Evolutionary conservation across 1,140 invertebrate genomes (phyloP).

Genomic region (Camponotus vicinus): DNA sequence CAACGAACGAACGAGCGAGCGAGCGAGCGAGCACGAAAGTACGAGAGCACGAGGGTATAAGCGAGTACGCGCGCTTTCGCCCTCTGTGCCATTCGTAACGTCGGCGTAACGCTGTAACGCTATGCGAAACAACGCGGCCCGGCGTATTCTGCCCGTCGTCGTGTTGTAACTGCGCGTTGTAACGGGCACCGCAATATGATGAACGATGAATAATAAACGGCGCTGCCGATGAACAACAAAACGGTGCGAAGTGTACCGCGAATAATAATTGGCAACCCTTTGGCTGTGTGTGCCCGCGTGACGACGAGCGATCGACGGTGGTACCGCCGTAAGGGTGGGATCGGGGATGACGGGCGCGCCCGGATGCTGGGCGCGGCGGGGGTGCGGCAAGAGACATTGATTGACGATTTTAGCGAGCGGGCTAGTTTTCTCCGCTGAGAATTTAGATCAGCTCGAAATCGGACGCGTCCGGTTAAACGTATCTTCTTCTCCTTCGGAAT

Average conservation of each 20-base stretch:
- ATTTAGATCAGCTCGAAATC: slow-evolving; percentile 44
- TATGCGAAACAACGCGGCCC: slow-evolving; percentile 65
- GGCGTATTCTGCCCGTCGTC: slow-evolving; percentile 58
- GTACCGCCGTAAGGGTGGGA: neutral
- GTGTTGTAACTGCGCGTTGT: slow-evolving; percentile 73
- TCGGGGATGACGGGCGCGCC: neutral
- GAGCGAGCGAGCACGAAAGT: neutral
- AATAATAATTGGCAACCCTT: slow-evolving; percentile 79
- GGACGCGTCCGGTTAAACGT: slow-evolving; percentile 38
- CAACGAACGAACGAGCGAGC: slow-evolving; percentile 23
- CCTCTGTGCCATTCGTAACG: slow-evolving; percentile 62
- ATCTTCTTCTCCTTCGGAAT: slow-evolving; percentile 46
- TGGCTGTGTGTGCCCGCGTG: slow-evolving; percentile 56
- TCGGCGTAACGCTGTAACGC: slow-evolving; percentile 70
- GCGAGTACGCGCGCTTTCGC: slow-evolving; percentile 34
- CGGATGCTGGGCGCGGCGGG: slow-evolving; percentile 1
- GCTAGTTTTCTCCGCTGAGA: slow-evolving; percentile 23
- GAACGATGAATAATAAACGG: slow-evolving; percentile 83
- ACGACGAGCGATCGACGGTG: slow-evolving; percentile 60
- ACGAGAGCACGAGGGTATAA: neutral
- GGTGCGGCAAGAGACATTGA: slow-evolving; percentile 21
- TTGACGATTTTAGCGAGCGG: slow-evolving; percentile 51
- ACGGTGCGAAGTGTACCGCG: slow-evolving; percentile 76
- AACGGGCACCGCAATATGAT: slow-evolving; percentile 76
- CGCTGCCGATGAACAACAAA: slow-evolving; percentile 80